These are phyloP conservation scores for Trichonephila clavata DNA, from an alignment of 1,140 invertebrate genomes.

Conservation along the genomic window DNA sequence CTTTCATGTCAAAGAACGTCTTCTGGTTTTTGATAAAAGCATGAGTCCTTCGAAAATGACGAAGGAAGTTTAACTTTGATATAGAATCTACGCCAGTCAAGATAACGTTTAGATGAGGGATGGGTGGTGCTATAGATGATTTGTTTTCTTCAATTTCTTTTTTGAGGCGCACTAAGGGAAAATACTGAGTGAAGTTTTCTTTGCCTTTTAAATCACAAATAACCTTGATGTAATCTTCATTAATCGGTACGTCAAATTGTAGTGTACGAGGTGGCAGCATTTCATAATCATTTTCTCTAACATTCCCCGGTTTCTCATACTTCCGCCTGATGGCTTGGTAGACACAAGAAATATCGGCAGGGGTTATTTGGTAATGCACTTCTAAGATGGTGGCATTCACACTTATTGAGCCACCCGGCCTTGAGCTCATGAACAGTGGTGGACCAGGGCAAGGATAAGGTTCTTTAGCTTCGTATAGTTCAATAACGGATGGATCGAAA, in stretches of 20 bases:
- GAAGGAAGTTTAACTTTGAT: constrained; percentile 78
- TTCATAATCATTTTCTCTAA: constrained; percentile 48
- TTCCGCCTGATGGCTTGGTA: constrained; percentile 37
- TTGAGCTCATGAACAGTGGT: constrained; percentile 24
- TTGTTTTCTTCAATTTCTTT: constrained; percentile 42
- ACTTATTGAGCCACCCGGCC: constrained; percentile 11
- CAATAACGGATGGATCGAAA: constrained; percentile 85
- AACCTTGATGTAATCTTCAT: constrained; percentile 52
- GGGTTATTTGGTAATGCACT: not conserved
- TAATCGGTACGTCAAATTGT: constrained; percentile 35
- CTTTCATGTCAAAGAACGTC: constrained; percentile 77
- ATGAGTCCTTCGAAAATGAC: constrained; percentile 79
- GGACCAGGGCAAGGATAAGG: constrained; percentile 7
- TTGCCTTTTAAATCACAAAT: constrained; percentile 17
- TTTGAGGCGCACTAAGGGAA: constrained; percentile 70
- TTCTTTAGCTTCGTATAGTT: constrained; percentile 80
- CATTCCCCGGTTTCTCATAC: constrained; percentile 25
- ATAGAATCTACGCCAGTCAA: constrained; percentile 79
- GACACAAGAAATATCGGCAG: not conserved
- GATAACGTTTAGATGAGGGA: constrained; percentile 75
- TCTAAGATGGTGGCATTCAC: constrained; percentile 39
- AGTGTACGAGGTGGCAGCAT: constrained; percentile 2
- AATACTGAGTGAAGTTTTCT: constrained; percentile 63
- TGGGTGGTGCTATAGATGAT: not conserved
- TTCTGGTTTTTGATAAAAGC: constrained; percentile 71